A percentile compares a stretch with the other conserved stretches of the same genome.
These are phyloP conservation scores for Hyperopisus bebe DNA, from an alignment of 2,113 vertebrate genomes.

Conservation along the genomic window DNA sequence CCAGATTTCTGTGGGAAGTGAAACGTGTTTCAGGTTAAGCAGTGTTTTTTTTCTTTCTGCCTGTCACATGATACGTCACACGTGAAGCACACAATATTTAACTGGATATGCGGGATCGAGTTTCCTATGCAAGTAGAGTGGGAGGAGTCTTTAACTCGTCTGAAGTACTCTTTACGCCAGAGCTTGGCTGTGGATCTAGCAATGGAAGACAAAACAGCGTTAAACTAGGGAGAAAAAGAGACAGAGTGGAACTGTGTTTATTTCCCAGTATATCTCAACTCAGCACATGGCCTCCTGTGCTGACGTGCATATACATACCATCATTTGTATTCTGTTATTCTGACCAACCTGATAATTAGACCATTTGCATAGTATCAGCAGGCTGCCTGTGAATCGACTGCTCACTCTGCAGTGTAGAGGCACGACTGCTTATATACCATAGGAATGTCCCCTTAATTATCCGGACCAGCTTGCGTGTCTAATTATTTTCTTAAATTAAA, in stretches of 20 bases:
- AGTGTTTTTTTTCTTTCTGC: not conserved
- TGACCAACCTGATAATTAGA: not conserved
- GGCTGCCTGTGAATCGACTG: not conserved
- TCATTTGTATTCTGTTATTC: not conserved
- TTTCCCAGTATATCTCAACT: not conserved
- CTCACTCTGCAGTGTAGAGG: not conserved
- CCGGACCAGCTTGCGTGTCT: not conserved
- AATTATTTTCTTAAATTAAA: not conserved
- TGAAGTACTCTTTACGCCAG: not conserved
- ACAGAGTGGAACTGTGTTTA: slow-evolving; percentile 6
- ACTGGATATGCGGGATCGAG: not conserved
- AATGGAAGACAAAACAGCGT: not conserved
- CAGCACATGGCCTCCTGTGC: not conserved
- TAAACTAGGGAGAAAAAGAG: not conserved
- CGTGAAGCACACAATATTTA: not conserved
- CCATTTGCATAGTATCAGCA: not conserved
- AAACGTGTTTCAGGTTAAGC: slow-evolving; percentile 18
- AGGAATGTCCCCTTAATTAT: not conserved
- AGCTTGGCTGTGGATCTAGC: not conserved
- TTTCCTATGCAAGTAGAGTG: not conserved
- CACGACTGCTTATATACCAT: not conserved
- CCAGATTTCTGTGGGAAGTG: slow-evolving; percentile 45
- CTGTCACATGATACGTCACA: not conserved
- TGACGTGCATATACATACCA: not conserved
- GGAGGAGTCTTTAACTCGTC: not conserved